phyloP scores from a whole-genome alignment of 1,140 invertebrate genomes.

The Chymomyza costata region DNA sequence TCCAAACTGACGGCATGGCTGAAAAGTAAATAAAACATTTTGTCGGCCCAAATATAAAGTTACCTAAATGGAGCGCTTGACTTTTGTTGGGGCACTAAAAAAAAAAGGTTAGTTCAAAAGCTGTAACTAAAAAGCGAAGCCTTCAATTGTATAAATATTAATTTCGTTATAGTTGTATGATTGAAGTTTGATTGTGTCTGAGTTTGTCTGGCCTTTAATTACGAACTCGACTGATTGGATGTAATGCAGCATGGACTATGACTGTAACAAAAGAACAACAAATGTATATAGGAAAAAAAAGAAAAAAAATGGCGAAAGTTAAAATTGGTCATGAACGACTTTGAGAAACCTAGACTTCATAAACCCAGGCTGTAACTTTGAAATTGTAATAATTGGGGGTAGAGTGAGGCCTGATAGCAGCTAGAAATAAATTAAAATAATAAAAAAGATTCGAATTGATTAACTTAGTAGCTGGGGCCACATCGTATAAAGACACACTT shows the following conservation, averaged over 20 bases:
- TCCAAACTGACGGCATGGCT: constrained; percentile 2
- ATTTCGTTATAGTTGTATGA: constrained; percentile 33
- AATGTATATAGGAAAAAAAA: neutral
- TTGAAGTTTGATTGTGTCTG: no score
- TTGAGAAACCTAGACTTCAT: no score
- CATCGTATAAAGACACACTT: no score
- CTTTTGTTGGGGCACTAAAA: constrained; percentile 24
- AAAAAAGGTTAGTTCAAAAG: constrained; percentile 13
- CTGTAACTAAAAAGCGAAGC: no score
- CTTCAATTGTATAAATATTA: constrained; percentile 30
- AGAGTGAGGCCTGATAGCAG: no score
- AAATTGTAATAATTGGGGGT: no score
- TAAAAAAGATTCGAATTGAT: no score
- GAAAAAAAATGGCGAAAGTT: neutral
- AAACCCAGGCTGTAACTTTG: no score
- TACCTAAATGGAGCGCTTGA: constrained; percentile 50
- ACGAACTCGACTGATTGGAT: neutral
- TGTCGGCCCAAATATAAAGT: constrained; percentile 34
- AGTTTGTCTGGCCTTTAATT: no score
- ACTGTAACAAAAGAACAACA: neutral
- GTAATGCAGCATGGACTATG: neutral
- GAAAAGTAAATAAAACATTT: constrained; percentile 53
- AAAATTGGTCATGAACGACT: no score
- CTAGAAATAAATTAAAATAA: no score
- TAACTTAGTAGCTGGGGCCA: no score